Conservation (phyloP, 1,140 invertebrate species). For the Stenopsyche tienmushanensis region DNA sequence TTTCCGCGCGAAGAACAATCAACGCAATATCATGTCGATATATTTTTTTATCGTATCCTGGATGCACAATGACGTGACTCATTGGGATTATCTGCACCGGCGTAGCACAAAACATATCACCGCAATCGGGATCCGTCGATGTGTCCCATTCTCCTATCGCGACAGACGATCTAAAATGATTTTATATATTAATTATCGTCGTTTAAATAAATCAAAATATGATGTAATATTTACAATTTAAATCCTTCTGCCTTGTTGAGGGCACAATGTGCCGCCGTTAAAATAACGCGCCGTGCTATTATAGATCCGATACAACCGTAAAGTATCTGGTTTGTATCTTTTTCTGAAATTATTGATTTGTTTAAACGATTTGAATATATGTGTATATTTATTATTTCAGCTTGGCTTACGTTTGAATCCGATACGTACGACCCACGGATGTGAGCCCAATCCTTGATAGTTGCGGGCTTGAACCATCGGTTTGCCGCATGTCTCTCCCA, state of each 20-base stretch:
- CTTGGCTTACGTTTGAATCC: slow-evolving; percentile 62
- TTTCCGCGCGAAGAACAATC: slow-evolving; percentile 62
- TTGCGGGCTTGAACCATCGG: slow-evolving; percentile 63
- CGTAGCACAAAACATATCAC: slow-evolving; percentile 65
- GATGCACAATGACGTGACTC: slow-evolving; percentile 67
- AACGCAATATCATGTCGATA: slow-evolving; percentile 70
- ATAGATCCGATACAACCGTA: slow-evolving; percentile 71
- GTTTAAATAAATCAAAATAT: not conserved
- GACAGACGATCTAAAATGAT: slow-evolving; percentile 56
- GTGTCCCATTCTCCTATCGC: slow-evolving; percentile 66
- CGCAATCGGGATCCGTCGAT: slow-evolving; percentile 64
- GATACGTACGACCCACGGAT: slow-evolving; percentile 66
- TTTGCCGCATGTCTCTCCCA: slow-evolving; percentile 57
- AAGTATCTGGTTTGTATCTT: slow-evolving; percentile 59
- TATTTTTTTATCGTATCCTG: slow-evolving; percentile 65
- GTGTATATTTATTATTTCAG: slow-evolving; percentile 21
- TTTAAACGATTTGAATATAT: slow-evolving; percentile 1
- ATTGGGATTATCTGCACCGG: slow-evolving; percentile 64
- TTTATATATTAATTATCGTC: not conserved
- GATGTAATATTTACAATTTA: slow-evolving; percentile 66
- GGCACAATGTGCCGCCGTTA: slow-evolving; percentile 73
- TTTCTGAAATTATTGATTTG: slow-evolving; percentile 50
- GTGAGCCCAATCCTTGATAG: slow-evolving; percentile 64
- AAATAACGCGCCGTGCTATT: slow-evolving; percentile 60
- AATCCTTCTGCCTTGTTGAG: slow-evolving; percentile 66